Evolutionary conservation across 2,888 invertebrate genomes (phyloP), one percentile per base, ranked within the genome.

Genomic region (Unio pictorum): DNA sequence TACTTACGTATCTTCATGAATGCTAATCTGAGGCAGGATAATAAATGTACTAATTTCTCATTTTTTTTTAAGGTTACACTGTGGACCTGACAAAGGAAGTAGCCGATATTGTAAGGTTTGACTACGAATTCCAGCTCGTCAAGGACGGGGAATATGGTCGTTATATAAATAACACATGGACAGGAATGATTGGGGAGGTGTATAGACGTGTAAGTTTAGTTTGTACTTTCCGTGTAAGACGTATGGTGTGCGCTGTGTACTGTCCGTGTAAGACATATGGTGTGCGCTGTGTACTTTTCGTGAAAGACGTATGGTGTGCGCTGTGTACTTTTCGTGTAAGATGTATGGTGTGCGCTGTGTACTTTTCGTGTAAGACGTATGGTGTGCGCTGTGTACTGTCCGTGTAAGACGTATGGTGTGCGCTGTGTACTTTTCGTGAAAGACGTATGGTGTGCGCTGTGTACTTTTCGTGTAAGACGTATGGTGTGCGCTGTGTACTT

Each of bases 31-130:
- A 15, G 4, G 3, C 30, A 61, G 17, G 20, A 20, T 18, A 17
- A 28, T 20, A 61, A 8, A 11, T 61, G 18, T 61, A 15, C 7
- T n/a, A 15, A 28, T 15, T 61, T 61, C 54, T 17, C 34, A 5
- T 57, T 58, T 45, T 45, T 64, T 6, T 67, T 20, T 8, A 71
- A 87, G 98, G 98, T 69, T 98, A 96, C 89, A 96, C 96, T 90
- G 95, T 96, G 87, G 98, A 98, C 88, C 91, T 98, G 61, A 94
- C 95, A 4, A 94, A 95, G 83, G 91, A 95, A 70, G 93, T 98
- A 75, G 92, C 95, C 0, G 93, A 93, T 81, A 93, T 93, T 87
- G 92, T 96, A 71, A 94, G 94, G 71, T 95, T 97, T 79, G 94
- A 94, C 89, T 97, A 95, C 92, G 95, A 95, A 89, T 91, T 98